phyloP scores from a whole-genome alignment of 23 tunicate genomes.

The Trididemnum miniatum region DNA sequence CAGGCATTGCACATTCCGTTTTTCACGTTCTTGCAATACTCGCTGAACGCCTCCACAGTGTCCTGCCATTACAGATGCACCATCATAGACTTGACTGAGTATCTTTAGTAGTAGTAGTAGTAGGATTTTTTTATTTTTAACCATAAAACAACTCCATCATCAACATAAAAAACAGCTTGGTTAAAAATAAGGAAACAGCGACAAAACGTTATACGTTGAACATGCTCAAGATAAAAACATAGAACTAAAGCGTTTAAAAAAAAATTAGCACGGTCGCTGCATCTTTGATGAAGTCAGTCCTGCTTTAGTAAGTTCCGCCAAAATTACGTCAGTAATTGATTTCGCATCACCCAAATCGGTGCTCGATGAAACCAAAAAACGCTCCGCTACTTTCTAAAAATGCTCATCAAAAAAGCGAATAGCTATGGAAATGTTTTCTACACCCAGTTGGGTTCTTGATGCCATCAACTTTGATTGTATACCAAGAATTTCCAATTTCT shows the following conservation, averaged over 20 bases:
- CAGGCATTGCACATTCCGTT: constrained; percentile 12
- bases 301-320: constrained; percentile 19
- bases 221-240: no score
- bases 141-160: no score
- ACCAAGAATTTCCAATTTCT: constrained; percentile 18
- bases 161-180: no score
- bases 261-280: no score
- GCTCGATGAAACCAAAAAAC: constrained; percentile 10
- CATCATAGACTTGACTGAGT: constrained; percentile 16
- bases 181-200: no score
- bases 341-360: constrained; percentile 11
- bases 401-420: constrained; percentile 12
- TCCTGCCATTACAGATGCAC: constrained; percentile 12
- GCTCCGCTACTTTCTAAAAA: constrained; percentile 9
- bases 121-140: no score
- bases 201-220: no score
- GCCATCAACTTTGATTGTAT: constrained; percentile 9
- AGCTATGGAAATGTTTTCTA: constrained; percentile 16
- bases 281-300: constrained; percentile 2
- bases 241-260: no score
- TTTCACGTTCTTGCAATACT: constrained; percentile 11
- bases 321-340: constrained; percentile 16
- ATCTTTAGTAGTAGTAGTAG: no score
- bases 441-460: constrained; percentile 17
- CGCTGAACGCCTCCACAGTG: constrained; percentile 14